phyloP scores from a whole-genome alignment of 2,888 invertebrate species.

The Phyllotreta cruciferae region DNA sequence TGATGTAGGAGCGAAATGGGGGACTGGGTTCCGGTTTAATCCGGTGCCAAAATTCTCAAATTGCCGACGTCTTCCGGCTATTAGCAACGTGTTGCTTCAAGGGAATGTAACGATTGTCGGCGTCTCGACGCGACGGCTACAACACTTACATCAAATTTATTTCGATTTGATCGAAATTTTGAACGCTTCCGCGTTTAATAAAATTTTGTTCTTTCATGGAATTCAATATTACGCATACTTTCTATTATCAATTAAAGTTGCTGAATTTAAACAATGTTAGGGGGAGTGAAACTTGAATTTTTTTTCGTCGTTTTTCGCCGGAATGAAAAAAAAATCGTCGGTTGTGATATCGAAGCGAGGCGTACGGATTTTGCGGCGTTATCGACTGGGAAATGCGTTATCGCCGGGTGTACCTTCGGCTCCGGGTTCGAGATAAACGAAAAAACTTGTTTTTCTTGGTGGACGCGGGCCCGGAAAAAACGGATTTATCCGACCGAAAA shows the following conservation, averaged over 20 bases:
- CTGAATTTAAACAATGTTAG: no score
- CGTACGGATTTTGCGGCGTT: constrained; percentile 1
- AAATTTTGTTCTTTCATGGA: no score
- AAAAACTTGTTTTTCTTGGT: constrained; percentile 16
- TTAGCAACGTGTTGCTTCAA: constrained; percentile 21
- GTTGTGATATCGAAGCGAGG: not conserved
- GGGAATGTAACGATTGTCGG: not conserved
- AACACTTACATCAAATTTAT: no score
- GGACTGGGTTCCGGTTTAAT: not conserved
- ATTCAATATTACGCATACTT: no score
- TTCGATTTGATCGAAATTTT: no score
- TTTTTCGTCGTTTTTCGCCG: not conserved
- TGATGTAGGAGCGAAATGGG: not conserved
- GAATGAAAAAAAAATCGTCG: constrained; percentile 7
- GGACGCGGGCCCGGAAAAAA: constrained; percentile 5
- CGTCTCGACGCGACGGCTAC: constrained; percentile 1
- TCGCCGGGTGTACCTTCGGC: constrained; percentile 8
- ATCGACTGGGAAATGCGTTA: constrained; percentile 16
- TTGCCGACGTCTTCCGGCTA: constrained; percentile 8
- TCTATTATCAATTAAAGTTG: no score
- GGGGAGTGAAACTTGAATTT: no score
- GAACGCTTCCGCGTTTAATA: no score
- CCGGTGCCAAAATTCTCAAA: constrained; percentile 9
- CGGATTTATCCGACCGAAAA: constrained; percentile 9
- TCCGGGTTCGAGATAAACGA: constrained; percentile 19